Percentiles rank a stretch among this genome's conserved stretches.
Evolutionary conservation across 2,113 vertebrate genomes (phyloP).

Genomic region (Caloenas nicobarica): DNA sequence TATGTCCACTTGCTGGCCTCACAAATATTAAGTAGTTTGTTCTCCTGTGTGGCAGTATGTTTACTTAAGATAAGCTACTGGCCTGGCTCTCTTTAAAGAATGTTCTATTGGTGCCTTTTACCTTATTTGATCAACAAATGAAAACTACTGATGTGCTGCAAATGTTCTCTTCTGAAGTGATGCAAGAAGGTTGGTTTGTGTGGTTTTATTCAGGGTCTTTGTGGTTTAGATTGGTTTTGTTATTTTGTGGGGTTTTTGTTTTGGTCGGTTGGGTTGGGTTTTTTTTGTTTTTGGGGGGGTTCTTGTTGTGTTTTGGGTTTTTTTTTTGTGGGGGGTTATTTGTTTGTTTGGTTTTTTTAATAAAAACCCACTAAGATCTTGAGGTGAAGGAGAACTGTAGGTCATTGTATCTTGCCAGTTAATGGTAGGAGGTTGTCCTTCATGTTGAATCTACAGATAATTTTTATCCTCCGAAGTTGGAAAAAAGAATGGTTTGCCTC

Average conservation of each 20-base stretch:
- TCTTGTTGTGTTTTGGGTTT: background rate
- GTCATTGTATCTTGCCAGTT: background rate
- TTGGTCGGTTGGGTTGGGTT: too few species aligned
- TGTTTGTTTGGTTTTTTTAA: background rate
- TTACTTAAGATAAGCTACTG: conserved; percentile 48
- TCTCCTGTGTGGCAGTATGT: background rate
- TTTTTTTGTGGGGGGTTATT: background rate
- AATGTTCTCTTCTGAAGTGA: background rate
- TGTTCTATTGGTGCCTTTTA: background rate
- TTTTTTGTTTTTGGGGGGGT: background rate
- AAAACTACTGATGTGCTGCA: background rate
- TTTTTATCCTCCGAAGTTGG: background rate
- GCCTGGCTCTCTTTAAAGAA: background rate
- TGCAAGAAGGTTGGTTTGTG: background rate
- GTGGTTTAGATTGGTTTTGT: background rate
- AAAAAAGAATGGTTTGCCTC: background rate
- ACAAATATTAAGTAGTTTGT: background rate
- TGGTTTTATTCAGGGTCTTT: background rate
- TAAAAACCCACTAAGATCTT: background rate
- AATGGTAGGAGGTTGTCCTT: background rate
- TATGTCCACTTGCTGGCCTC: background rate
- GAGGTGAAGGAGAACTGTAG: background rate
- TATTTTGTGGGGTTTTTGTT: background rate
- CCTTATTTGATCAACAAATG: conserved; percentile 28
- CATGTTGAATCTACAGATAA: background rate